Conservation (phyloP, 2,113 vertebrate species). For the Pristiophorus japonicus region DNA sequence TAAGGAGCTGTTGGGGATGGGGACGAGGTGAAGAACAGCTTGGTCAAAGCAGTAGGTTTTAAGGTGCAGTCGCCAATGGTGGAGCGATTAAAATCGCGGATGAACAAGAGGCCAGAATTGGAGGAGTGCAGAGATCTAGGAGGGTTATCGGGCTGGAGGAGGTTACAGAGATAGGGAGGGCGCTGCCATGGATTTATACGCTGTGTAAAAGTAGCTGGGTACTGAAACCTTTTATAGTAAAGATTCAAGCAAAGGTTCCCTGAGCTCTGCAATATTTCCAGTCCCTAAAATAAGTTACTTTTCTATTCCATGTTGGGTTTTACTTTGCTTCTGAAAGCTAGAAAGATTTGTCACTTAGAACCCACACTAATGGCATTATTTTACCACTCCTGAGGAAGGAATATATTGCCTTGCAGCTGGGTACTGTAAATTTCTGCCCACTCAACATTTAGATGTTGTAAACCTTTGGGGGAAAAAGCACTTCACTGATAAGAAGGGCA, state of each 20-base stretch:
- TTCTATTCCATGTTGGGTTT: neutral
- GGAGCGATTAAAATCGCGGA: neutral
- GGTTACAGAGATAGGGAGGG: neutral
- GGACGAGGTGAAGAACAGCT: neutral
- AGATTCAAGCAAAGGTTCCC: neutral
- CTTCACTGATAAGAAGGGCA: neutral
- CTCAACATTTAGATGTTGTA: neutral
- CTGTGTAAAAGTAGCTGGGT: neutral
- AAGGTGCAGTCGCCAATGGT: neutral
- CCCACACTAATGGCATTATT: neutral
- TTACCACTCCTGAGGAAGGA: neutral
- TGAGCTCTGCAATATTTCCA: neutral
- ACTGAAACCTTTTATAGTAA: neutral
- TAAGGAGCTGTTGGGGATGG: neutral
- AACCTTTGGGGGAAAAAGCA: neutral
- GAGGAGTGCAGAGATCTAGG: neutral
- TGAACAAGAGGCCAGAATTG: neutral
- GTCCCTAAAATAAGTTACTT: neutral
- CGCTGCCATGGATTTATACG: neutral
- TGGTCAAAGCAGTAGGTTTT: neutral
- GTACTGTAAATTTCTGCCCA: neutral
- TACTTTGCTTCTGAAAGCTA: neutral
- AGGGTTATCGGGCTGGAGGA: neutral
- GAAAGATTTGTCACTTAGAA: neutral
- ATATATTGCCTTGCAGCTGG: neutral